Conservation (phyloP, 2,888 invertebrate species). For the Tenthredo livida region DNA sequence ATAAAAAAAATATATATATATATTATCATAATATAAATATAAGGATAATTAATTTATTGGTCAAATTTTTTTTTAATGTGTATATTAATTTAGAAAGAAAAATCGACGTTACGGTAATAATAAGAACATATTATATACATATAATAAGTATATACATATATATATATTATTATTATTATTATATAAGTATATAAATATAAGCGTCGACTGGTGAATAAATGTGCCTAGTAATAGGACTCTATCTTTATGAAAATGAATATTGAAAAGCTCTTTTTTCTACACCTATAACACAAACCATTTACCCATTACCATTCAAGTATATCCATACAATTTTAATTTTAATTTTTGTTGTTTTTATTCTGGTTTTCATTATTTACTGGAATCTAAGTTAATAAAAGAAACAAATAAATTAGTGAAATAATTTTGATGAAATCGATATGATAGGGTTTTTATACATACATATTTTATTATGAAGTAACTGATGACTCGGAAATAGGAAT, state of each 20-base stretch:
- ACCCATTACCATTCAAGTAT: too few relatives aligned
- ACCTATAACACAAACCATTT: background rate
- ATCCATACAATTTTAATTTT: too few relatives aligned
- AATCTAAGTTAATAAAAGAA: too few relatives aligned
- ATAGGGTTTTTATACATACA: background rate
- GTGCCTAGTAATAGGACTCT: conserved; percentile 68
- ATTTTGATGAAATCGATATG: background rate
- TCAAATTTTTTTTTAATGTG: background rate
- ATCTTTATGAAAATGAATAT: conserved; percentile 46
- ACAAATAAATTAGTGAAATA: too few relatives aligned
- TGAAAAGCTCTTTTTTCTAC: background rate
- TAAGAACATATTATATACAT: conserved; percentile 1
- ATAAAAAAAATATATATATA: background rate
- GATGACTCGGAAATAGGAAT: too few relatives aligned
- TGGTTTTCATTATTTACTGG: too few relatives aligned
- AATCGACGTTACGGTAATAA: background rate
- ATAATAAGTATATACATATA: background rate
- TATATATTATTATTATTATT: conserved; percentile 52
- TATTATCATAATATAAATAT: conserved; percentile 1
- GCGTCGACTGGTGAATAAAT: conserved; percentile 71
- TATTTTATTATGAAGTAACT: too few relatives aligned
- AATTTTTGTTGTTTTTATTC: too few relatives aligned
- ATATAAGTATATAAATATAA: conserved; percentile 65
- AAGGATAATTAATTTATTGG: conserved; percentile 26
- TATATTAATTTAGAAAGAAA: background rate